Evolutionary conservation across 2,888 invertebrate species (phyloP), one percentile per base, ranked within the genome.

Genomic region (Bugulina stolonifera): DNA sequence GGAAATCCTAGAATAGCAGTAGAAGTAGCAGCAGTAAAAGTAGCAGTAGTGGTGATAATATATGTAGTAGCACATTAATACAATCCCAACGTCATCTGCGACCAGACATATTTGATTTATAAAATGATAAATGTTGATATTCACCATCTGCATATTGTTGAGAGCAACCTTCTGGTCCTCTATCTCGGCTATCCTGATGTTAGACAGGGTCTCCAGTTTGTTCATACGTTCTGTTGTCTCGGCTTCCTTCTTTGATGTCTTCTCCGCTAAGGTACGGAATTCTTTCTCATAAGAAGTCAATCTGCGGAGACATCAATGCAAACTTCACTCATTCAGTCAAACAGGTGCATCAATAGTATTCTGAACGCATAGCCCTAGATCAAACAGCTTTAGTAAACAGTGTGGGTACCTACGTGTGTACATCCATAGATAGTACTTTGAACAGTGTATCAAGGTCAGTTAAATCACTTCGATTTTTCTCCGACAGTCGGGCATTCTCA

Each of bases 81-180:
- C n/a, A n/a, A n/a, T n/a, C n/a, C n/a, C n/a, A n/a, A n/a, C n/a
- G n/a, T n/a, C n/a, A n/a, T n/a, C n/a, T n/a, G n/a, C n/a, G n/a
- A n/a, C n/a, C n/a, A n/a, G n/a, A n/a, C n/a, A n/a, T n/a, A n/a
- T n/a, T n/a, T n/a, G n/a, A n/a, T n/a, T n/a, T n/a, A n/a, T n/a
- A n/a, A n/a, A n/a, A n/a, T n/a, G n/a, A n/a, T n/a, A n/a, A n/a
- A n/a, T n/a, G n/a, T n/a, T n/a, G n/a, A n/a, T n/a, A n/a, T n/a
- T n/a, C n/a, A 64, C 64, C 64, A 64, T 64, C 27, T 64, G 64
- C 14, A 29, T 1, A 10, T 57, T 3, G n/a, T 57, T 57, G 14
- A 57, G 23, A 5, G 25, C 5, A 14, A 25, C 25, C 25, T 57
- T 57, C 23, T 57, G 57, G 23, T 57, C 57, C 25, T 57, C 57